Evolutionary conservation across 2,888 invertebrate species (phyloP).

Genomic region (Rhabditoides inermis): DNA sequence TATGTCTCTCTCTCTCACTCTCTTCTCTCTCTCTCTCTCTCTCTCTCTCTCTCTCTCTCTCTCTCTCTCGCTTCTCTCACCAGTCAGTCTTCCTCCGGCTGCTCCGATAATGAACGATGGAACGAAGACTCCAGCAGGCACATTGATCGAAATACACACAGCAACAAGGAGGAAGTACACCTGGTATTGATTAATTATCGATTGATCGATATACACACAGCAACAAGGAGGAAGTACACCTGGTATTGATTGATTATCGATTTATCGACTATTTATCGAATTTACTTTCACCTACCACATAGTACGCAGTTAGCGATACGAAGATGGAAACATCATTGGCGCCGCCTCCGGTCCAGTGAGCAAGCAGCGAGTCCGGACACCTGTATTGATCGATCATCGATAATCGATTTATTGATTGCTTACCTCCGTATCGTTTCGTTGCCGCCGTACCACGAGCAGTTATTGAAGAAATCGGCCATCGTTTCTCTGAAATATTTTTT

Average conservation of each 20-base stretch:
- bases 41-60: no score
- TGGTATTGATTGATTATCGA: not conserved
- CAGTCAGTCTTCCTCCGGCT: slow-evolving; percentile 30
- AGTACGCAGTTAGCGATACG: slow-evolving; percentile 23
- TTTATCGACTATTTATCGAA: not conserved
- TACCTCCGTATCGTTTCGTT: slow-evolving; percentile 17
- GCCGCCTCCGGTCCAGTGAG: slow-evolving; percentile 31
- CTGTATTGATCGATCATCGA: slow-evolving; percentile 2
- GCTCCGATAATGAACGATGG: slow-evolving; percentile 79
- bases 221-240: not conserved
- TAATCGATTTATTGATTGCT: not conserved
- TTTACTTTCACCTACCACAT: slow-evolving; percentile 23
- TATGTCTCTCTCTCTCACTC: no score
- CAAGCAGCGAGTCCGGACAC: slow-evolving; percentile 22
- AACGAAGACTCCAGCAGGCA: slow-evolving; percentile 73
- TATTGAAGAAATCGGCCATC: slow-evolving; percentile 35
- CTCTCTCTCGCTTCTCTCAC: no score
- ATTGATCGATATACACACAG: not conserved
- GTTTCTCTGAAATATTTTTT: slow-evolving; percentile 37
- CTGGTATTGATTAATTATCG: not conserved
- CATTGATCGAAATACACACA: slow-evolving; percentile 33
- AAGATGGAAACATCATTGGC: slow-evolving; percentile 29
- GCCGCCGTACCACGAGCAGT: slow-evolving; percentile 28
- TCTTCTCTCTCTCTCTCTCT: no score
- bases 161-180: slow-evolving; percentile 35